Evolutionary conservation across 1,140 invertebrate species (phyloP), one percentile per base, ranked within the genome.

Genomic region (Metopolophium dirhodum): DNA sequence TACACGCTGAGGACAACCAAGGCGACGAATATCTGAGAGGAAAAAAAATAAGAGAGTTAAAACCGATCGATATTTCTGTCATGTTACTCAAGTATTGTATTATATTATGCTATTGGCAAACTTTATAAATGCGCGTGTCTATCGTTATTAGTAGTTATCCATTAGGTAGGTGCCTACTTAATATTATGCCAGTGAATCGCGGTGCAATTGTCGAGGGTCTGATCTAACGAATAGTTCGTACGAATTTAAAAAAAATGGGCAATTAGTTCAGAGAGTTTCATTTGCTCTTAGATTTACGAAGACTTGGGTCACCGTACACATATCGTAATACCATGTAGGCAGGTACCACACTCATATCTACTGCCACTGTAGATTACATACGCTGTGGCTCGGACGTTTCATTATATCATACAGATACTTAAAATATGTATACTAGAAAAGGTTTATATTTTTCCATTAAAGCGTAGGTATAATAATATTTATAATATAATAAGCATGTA

Each of bases 1-100:
- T 68, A 93, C n/a, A 93, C 90, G 93, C 93, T 91, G 41, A 94
- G n/a, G 23, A 82, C 89, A 68, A 49, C 61, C 85, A 94, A 92
- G 45, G 93, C 45, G 85, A 94, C 14, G 90, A 91, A 86, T 49
- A 89, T 93, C 93, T 94, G 23, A 0, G 37, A 45, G 41, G 45
- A 47, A 47, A 7, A 47, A 86, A 30, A 45, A 20, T 26, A 35
- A 3, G 9, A 83, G 7, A 37, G 41, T 82, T 37, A 23, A 83
- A 20, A 83, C 77, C 20, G 30, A 77, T 35, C 14, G n/a, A 77
- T 77, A 77, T n/a, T n/a, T 0, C 14, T 7, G 61, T 30, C 0
- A n/a, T n/a, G 14, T 30, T 68, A 30, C 26, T 9, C 9, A 8
- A 47, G 9, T 8, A 68, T n/a, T 7, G 9, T 47, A n/a, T 68